These are phyloP conservation scores for Trichomalopsis sarcophagae DNA, from an alignment of 1,140 invertebrate genomes.

Conservation along the genomic window DNA sequence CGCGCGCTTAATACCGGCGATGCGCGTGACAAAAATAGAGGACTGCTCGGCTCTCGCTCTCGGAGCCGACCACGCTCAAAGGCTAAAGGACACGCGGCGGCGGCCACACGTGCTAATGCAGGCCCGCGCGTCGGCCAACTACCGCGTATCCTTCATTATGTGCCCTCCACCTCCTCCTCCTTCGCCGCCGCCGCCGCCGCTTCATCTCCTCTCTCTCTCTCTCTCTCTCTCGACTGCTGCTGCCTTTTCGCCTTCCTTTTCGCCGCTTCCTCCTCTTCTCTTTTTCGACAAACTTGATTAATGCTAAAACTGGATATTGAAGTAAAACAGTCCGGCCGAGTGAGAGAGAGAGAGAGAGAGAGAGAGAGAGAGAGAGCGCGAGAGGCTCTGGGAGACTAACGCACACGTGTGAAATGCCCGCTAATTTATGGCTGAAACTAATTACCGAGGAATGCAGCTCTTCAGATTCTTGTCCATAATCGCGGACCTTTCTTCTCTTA, in stretches of 20 bases:
- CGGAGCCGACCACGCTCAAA: conserved; percentile 6
- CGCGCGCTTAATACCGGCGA: conserved; percentile 43
- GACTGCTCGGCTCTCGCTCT: background rate
- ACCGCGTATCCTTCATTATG: conserved; percentile 44
- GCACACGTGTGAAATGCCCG: conserved; percentile 66
- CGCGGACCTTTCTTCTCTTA: conserved; percentile 60
- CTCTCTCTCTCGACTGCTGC: background rate
- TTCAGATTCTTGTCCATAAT: conserved; percentile 61
- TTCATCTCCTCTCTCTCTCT: background rate
- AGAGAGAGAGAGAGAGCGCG: background rate
- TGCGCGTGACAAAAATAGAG: conserved; percentile 61
- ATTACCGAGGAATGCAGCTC: conserved; percentile 72
- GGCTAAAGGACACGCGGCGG: conserved; percentile 26
- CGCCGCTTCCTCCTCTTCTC: conserved; percentile 23
- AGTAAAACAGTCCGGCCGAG: conserved; percentile 48
- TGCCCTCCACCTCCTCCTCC: conserved; percentile 1
- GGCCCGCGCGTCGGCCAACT: conserved; percentile 18
- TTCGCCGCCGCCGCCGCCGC: background rate
- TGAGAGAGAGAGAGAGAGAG: background rate
- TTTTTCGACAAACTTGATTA: conserved; percentile 50
- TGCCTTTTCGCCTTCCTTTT: conserved; percentile 36
- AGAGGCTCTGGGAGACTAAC: conserved; percentile 55
- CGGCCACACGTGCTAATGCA: conserved; percentile 33
- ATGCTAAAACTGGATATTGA: conserved; percentile 53
- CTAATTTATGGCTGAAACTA: conserved; percentile 73